Evolutionary conservation across 2,113 vertebrate genomes (phyloP).

Genomic region (Centrocercus urophasianus): DNA sequence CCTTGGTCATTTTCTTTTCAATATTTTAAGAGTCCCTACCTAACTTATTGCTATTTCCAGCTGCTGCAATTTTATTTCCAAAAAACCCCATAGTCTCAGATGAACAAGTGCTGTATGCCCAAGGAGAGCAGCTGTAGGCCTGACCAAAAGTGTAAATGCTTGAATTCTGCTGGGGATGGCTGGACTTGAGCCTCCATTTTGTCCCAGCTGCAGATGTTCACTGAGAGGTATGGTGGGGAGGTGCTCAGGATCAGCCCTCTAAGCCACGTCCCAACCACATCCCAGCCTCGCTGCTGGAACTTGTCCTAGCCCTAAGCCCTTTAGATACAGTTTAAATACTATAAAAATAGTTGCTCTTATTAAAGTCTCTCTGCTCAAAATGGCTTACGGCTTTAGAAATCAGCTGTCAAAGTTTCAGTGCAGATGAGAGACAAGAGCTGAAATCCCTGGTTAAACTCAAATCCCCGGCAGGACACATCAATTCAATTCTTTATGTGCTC

Average conservation of each 20-base stretch:
- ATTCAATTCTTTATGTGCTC: slow-evolving; percentile 10
- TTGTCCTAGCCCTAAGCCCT: not conserved
- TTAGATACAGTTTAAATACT: slow-evolving; percentile 29
- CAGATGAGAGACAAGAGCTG: slow-evolving; percentile 36
- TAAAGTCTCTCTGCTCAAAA: slow-evolving; percentile 7
- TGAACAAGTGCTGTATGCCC: not conserved
- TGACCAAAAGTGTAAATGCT: not conserved
- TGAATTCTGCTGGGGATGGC: not conserved
- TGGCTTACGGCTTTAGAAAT: slow-evolving; percentile 39
- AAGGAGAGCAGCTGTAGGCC: not conserved
- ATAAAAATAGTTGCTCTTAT: slow-evolving; percentile 24
- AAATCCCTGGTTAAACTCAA: slow-evolving; percentile 44
- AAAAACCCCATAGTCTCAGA: not conserved
- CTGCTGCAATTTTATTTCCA: not conserved
- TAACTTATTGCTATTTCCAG: not conserved
- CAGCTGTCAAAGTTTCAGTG: slow-evolving; percentile 23
- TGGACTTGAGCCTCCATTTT: not conserved
- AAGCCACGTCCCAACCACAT: not conserved
- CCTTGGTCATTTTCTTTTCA: not conserved
- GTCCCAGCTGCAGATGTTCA: not conserved
- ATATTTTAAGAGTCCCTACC: not conserved
- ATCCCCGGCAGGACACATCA: not conserved
- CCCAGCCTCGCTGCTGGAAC: not conserved
- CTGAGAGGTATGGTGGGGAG: not conserved
- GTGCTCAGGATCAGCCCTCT: not conserved